A percentile compares a stretch with the other conserved stretches of the same genome.
phyloP scores from a whole-genome alignment of 2,113 vertebrate genomes.

The Oncorhynchus masou region DNA sequence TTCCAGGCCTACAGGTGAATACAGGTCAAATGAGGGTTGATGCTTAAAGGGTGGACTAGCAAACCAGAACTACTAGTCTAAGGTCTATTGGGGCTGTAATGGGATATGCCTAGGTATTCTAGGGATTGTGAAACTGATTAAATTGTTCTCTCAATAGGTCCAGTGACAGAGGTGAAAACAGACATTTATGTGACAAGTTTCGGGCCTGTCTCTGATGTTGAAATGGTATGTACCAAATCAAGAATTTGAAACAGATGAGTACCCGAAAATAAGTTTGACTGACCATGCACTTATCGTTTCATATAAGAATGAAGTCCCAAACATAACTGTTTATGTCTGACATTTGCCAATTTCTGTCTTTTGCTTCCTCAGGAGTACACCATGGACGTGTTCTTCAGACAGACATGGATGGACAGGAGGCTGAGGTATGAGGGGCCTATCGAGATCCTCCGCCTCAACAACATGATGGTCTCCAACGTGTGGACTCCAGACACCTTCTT shows the following conservation, averaged over 20 bases:
- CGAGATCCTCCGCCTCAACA: conserved; percentile 96
- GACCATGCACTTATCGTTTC: not conserved
- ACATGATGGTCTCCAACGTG: conserved; percentile 98
- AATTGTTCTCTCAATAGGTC: conserved; percentile 71
- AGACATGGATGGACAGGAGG: conserved; percentile 95
- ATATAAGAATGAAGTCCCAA: too few species aligned
- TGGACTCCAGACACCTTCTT: conserved; percentile 99
- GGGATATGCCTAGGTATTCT: not conserved
- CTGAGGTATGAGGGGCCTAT: conserved; percentile 92
- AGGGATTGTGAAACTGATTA: not conserved
- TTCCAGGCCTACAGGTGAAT: too few species aligned
- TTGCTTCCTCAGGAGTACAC: conserved; percentile 87
- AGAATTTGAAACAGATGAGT: not conserved
- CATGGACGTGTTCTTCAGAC: conserved; percentile 98
- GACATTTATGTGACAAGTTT: conserved; percentile 98
- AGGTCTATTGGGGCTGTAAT: too few species aligned
- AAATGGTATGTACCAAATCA: conserved; percentile 84
- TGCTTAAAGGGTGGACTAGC: too few species aligned
- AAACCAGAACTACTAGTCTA: too few species aligned
- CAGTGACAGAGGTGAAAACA: conserved; percentile 96
- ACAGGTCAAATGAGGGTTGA: too few species aligned
- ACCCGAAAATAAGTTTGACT: not conserved
- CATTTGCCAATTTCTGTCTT: conserved; percentile 2
- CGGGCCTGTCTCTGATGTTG: conserved; percentile 96
- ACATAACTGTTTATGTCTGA: too few species aligned